Conservation (phyloP, 2,888 invertebrate genomes). For the Exocentrus adspersus region DNA sequence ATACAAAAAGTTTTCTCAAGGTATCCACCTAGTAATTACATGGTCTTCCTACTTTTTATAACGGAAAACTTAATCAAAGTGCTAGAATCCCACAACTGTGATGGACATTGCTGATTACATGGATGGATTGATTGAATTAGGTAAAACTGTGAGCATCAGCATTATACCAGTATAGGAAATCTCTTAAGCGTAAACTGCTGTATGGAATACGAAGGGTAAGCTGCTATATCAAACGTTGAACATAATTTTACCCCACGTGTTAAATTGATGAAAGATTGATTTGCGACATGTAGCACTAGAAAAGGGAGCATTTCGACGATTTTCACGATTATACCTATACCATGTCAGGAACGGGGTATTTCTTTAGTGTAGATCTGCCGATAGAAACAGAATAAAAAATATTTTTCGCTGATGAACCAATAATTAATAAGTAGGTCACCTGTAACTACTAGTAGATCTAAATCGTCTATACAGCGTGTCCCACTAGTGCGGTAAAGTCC, state of each 20-base stretch:
- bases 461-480: no score
- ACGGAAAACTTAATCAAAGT: slow-evolving; percentile 36
- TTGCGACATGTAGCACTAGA: slow-evolving; percentile 51
- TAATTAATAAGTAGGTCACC: no score
- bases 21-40: no score
- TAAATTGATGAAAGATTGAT: slow-evolving; percentile 60
- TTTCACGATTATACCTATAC: slow-evolving; percentile 43
- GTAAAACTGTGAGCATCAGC: slow-evolving; percentile 60
- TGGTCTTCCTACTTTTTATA: background rate
- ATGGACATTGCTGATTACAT: slow-evolving; percentile 62
- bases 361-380: no score
- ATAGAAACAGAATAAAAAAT: no score
- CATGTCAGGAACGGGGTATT: no score
- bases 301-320: slow-evolving; percentile 49
- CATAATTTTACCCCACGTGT: slow-evolving; percentile 58
- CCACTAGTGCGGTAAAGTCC: no score
- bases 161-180: slow-evolving; percentile 63
- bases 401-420: no score
- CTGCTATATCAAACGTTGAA: slow-evolving; percentile 58
- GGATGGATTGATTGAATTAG: slow-evolving; percentile 60
- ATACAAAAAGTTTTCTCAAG: no score
- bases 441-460: no score
- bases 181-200: slow-evolving; percentile 61
- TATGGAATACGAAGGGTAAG: slow-evolving; percentile 43
- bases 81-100: slow-evolving; percentile 60